Conservation (phyloP, 1,140 invertebrate species). For the Charaxes varanes region DNA sequence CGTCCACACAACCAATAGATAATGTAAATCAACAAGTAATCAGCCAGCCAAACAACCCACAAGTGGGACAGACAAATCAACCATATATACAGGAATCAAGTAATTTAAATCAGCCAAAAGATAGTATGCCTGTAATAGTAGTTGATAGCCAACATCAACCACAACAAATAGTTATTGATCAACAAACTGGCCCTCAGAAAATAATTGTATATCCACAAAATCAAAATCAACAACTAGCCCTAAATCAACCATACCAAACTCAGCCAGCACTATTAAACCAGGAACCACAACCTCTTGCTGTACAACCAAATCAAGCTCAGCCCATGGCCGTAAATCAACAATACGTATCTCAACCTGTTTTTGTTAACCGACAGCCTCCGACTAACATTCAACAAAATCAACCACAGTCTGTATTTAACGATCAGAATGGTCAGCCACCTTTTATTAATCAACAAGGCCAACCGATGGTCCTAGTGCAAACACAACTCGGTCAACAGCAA, state of each 20-base stretch:
- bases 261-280: too few species aligned
- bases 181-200: conserved; percentile 11
- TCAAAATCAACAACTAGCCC: conserved; percentile 2
- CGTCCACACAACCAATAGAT: background rate
- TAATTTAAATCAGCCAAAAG: too few species aligned
- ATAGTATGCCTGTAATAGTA: too few species aligned
- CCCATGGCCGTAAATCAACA: conserved; percentile 5
- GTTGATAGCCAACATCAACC: conserved; percentile 7
- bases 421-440: too few species aligned
- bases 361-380: too few species aligned
- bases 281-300: conserved; percentile 3
- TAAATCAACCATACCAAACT: conserved; percentile 9
- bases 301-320: conserved; percentile 5
- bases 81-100: conserved; percentile 5
- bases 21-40: conserved; percentile 14
- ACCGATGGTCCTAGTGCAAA: too few species aligned
- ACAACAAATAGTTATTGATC: background rate
- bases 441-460: too few species aligned
- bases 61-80: conserved; percentile 9
- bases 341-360: background rate
- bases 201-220: background rate
- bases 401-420: too few species aligned
- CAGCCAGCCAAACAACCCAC: conserved; percentile 1
- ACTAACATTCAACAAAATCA: conserved; percentile 4
- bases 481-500: too few species aligned